These are phyloP conservation scores for Elanoides forficatus DNA, from an alignment of 2,113 vertebrate species.

Conservation along the genomic window DNA sequence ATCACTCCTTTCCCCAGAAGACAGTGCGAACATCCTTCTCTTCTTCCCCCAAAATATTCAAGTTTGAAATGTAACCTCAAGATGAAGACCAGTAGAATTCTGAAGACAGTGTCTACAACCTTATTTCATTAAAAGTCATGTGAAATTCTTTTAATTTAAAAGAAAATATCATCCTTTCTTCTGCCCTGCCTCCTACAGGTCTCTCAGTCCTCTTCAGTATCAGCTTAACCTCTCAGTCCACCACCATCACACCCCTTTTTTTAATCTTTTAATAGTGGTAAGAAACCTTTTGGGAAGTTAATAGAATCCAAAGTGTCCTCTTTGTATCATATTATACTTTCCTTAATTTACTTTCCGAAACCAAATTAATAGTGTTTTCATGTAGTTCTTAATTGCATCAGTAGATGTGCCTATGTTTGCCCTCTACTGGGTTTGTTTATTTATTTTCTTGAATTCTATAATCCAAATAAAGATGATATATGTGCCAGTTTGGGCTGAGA, in stretches of 20 bases:
- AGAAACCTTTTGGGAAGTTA: background rate
- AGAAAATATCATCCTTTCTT: background rate
- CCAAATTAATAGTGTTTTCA: background rate
- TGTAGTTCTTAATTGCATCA: background rate
- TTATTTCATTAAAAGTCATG: background rate
- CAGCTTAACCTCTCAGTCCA: background rate
- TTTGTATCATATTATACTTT: background rate
- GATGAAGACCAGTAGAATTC: background rate
- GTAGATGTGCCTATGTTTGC: background rate
- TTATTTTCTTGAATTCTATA: background rate
- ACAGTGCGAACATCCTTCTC: background rate
- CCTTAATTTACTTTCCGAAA: background rate
- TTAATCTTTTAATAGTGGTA: background rate
- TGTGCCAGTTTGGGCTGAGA: no score
- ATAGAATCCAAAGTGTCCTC: background rate
- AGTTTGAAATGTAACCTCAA: background rate
- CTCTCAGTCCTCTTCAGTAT: background rate
- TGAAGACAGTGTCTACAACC: background rate
- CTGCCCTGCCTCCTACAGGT: background rate
- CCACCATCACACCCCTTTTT: background rate
- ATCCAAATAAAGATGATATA: background rate
- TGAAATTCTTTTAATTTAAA: background rate
- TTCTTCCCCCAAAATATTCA: background rate
- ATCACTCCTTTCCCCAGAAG: background rate
- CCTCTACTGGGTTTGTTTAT: background rate